Evolutionary conservation across 2,113 vertebrate genomes (phyloP), one percentile per base, ranked within the genome.

Genomic region (Ochotona curzoniae): DNA sequence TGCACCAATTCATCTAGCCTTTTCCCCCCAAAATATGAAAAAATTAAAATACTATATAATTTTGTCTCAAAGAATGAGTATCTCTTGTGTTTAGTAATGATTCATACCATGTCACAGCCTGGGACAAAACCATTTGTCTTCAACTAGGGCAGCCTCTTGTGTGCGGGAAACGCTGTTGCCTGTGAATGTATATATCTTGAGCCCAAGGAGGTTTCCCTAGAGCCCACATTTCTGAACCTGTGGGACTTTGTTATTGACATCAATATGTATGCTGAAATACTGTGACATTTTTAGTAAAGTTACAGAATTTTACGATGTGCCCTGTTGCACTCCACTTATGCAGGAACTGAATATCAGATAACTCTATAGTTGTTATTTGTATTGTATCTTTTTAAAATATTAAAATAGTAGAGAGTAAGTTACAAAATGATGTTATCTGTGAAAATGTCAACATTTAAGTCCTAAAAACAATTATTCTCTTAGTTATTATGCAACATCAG

Each of bases 201-300:
- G 7, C 2, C 69, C 11, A 6, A 8, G 17, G 0, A 0, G 8
- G 5, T 15, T 60, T 5, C 6, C 38, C 10, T 15, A 32, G 0
- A 17, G n/a, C 8, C 28, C 1, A 15, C 61, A 17, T 23, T 11
- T 92, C 32, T 32, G 32, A 88, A 54, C 1, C 17, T 60, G 2
- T 5, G 20, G 14, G 23, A 26, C 38, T 54, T 9, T 25, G 69
- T 14, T 74, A 74, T 26, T 54, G 8, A 7, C 0, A 32, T 57
- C 73, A 32, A 14, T 14, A 14, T 57, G 14, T 84, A 61, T 47
- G 78, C 74, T 61, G 20, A 80, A 63, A 75, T 75, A 35, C 7
- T 80, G 91, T 92, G 14, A 71, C 3, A 35, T 2, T 30, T 83
- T 73, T 60, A 30, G 78, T 67, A 87, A 91, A 79, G n/a, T 25